Conservation (phyloP, 35 echinoderm and acorn worm genomes). For the Eucidaris tribuloides region DNA sequence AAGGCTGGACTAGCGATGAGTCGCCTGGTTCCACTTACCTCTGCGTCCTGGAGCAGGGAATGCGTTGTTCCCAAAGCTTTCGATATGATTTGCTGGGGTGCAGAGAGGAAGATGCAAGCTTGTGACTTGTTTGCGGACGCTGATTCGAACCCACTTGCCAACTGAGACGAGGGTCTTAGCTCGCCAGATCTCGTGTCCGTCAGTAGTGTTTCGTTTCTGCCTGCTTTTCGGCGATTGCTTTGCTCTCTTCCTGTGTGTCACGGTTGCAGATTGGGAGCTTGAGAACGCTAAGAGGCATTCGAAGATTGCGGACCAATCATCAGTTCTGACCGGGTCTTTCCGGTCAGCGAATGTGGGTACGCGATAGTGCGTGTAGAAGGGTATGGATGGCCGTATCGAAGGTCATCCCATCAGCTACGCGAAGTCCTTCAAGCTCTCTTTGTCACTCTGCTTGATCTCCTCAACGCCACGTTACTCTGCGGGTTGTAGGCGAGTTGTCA, state of each 20-base stretch:
- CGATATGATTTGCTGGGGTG: background rate
- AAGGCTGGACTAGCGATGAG: background rate
- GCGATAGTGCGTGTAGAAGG: background rate
- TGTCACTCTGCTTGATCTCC: background rate
- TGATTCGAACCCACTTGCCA: background rate
- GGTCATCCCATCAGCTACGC: background rate
- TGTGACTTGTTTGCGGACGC: background rate
- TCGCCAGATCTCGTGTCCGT: background rate
- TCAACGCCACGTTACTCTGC: constrained; percentile 20
- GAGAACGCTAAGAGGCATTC: background rate
- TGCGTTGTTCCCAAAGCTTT: background rate
- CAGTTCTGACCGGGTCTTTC: background rate
- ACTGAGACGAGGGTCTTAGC: background rate
- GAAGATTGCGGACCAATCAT: background rate
- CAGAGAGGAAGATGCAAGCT: background rate
- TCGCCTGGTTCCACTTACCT: background rate
- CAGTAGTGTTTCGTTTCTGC: background rate
- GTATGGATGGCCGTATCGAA: background rate
- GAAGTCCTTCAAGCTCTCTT: constrained; percentile 1
- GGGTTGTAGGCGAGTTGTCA: background rate
- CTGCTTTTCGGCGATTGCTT: background rate
- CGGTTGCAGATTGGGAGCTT: background rate
- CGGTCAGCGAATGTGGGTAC: constrained; percentile 12
- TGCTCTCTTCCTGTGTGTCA: background rate
- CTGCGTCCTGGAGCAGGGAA: background rate